phyloP scores from a whole-genome alignment of 2,888 invertebrate genomes.

The Hoplodrina blanda region DNA sequence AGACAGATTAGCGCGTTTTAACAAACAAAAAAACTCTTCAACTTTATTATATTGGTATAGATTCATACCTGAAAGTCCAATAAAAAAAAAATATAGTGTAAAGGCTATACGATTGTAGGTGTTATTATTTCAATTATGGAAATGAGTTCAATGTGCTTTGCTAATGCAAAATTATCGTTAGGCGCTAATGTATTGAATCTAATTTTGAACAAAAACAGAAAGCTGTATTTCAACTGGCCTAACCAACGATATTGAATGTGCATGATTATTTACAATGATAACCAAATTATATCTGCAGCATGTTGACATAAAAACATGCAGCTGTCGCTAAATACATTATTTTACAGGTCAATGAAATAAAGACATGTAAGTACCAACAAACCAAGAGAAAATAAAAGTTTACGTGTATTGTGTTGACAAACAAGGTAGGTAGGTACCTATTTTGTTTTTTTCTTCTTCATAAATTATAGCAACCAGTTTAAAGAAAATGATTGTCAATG shows the following conservation, averaged over 20 bases:
- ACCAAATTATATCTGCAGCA: constrained; percentile 10
- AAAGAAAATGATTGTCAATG: too few species aligned
- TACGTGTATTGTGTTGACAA: background rate
- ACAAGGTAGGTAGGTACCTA: too few species aligned
- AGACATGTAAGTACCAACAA: background rate
- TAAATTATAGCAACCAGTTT: too few species aligned
- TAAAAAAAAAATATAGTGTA: background rate
- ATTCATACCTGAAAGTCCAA: too few species aligned
- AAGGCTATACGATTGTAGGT: too few species aligned
- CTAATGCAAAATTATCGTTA: constrained; percentile 28
- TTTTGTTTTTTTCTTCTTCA: too few species aligned
- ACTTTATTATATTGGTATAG: too few species aligned
- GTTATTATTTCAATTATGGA: constrained; percentile 23
- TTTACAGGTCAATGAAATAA: background rate
- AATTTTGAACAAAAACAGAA: constrained; percentile 34
- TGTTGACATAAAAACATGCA: constrained; percentile 8
- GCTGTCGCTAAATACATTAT: background rate
- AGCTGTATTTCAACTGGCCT: constrained; percentile 18
- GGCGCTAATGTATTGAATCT: constrained; percentile 27
- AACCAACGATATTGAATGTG: constrained; percentile 16
- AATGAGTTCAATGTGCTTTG: constrained; percentile 15
- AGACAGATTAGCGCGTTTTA: too few species aligned
- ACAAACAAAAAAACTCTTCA: too few species aligned
- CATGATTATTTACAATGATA: constrained; percentile 22
- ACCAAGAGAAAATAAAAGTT: background rate